Base-by-base conservation (phyloP, 2,113 vertebrate species). In the Pelobates fuscus region DNA sequence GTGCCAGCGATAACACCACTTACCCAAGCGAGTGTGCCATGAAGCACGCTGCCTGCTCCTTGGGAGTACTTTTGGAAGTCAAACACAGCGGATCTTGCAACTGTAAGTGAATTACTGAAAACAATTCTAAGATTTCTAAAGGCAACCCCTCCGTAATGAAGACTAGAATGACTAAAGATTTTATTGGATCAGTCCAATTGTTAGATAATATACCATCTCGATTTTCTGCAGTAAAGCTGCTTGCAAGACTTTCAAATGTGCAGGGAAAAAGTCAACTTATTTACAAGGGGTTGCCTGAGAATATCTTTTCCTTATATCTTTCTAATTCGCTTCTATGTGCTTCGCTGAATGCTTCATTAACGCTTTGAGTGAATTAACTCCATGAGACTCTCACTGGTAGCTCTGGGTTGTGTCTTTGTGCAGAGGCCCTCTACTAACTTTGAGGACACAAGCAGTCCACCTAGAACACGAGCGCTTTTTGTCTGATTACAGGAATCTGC, bases 41-140 rank as follows among this genome's bases (percentile, higher is more conserved):
- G 96, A 96, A 96, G 88, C 94, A 96, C 73, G 94, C 96, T 46
- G 95, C 96, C 82, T 99, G 97, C 83, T 95, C 96, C 65, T 82
- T 94, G 84, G 95, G 97, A 44, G 88, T 92, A 81, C 89, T 98
- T 82, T 92, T 99, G 87, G 97, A 99, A 88, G 94, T 98, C 79
- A 99, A 98, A 87, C 97, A 99, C 84, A 90, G 93, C 1, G 96
- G 97, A 93, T 97, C 95, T 91, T 99, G 97, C 92, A 99, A 98
- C 92, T 98, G 97, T 99, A 98, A 98, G 96, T 98, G 94, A 87
- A 88, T 87, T 86, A 80, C 86, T 86, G 82, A 83, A 86, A 85
- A 86, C 86, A 29, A 69, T 58, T 55, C 84, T 90, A 87, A 86
- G 82, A 87, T 87, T 88, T 89, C 86, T 88, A 88, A 88, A 83